Evolutionary conservation across 2,888 invertebrate species (phyloP), one percentile per base, ranked within the genome.

Genomic region (Gymnoscelis rufifasciata): DNA sequence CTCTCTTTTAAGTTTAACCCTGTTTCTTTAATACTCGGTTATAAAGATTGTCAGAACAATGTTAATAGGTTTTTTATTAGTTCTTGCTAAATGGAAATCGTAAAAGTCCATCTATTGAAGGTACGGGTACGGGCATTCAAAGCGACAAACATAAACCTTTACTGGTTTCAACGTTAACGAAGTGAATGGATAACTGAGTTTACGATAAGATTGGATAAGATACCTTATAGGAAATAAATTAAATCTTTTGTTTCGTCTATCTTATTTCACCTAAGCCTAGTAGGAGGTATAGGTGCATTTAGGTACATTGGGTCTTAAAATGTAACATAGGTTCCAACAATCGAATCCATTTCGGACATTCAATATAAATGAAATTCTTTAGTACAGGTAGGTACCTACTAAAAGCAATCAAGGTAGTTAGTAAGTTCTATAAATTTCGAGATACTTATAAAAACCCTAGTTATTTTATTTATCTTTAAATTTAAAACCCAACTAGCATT

Each of bases 131-230:
- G n/a, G 28, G 29, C 55, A 58, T 60, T 64, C 56, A 60, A 51
- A 55, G 60, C 58, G 50, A 49, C 47, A 54, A 47, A 56, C 52
- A 48, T 53, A 57, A 59, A 53, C 43, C 37, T 30, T 43, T 45
- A 52, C 46, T 42, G 55, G 54, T 62, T 45, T 45, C 56, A 62
- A 59, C 65, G 69, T 68, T 62, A 67, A 68, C 51, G 12, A 3
- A 33, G 36, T 23, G 37, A 27, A 38, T 19, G 7, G 19, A 19
- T 15, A 8, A 31, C 31, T 5, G 13, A 19, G 19, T 23, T 35
- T 23, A 35, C 35, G 35, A 23, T 23, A 11, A 15, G 15, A 7
- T n/a, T n/a, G n/a, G n/a, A n/a, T n/a, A n/a, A n/a, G n/a, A n/a
- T n/a, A 19, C 14, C 2, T n/a, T 37, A 37, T 26, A 11, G 7